A percentile compares a stretch with the other conserved stretches of the same genome.
These are phyloP conservation scores for Ormyrus rosae DNA, from an alignment of 2,888 invertebrate genomes.

Conservation along the genomic window DNA sequence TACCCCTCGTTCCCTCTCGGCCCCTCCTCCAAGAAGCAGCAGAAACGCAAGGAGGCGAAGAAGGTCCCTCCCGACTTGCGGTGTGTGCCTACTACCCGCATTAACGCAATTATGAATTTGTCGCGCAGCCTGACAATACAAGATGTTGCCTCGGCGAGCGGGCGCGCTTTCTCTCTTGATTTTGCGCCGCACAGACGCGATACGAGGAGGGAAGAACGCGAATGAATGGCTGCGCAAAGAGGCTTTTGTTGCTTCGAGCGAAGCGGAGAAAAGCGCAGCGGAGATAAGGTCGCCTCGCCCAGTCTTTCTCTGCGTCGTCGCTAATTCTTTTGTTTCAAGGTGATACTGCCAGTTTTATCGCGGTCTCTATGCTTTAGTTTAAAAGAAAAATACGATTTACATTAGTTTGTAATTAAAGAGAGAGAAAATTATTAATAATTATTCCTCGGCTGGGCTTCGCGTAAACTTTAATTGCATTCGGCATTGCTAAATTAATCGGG, in stretches of 20 bases:
- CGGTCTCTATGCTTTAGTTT: too few relatives aligned
- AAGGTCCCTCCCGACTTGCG: conserved; percentile 63
- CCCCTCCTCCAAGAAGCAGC: conserved; percentile 29
- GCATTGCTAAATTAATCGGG: conserved; percentile 41
- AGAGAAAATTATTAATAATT: too few relatives aligned
- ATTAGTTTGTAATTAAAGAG: too few relatives aligned
- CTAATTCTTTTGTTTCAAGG: neutral
- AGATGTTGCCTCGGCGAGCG: conserved; percentile 67
- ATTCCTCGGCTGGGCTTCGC: neutral
- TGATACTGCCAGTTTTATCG: neutral
- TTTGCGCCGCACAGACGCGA: conserved; percentile 16
- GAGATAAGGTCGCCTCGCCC: conserved; percentile 15
- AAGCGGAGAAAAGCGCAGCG: conserved; percentile 28
- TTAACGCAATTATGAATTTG: conserved; percentile 76
- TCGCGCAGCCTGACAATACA: conserved; percentile 74
- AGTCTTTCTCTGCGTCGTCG: neutral
- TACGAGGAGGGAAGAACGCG: neutral
- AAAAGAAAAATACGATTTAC: too few relatives aligned
- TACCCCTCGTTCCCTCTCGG: conserved; percentile 51
- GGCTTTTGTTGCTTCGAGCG: conserved; percentile 22
- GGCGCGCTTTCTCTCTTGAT: neutral
- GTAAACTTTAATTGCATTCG: conserved; percentile 49
- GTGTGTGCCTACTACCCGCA: conserved; percentile 66
- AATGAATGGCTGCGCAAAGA: conserved; percentile 23
- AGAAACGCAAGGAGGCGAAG: neutral